A percentile compares a stretch with the other conserved stretches of the same genome.
phyloP scores from a whole-genome alignment of 2,888 invertebrate genomes.

The Acleris holmiana region DNA sequence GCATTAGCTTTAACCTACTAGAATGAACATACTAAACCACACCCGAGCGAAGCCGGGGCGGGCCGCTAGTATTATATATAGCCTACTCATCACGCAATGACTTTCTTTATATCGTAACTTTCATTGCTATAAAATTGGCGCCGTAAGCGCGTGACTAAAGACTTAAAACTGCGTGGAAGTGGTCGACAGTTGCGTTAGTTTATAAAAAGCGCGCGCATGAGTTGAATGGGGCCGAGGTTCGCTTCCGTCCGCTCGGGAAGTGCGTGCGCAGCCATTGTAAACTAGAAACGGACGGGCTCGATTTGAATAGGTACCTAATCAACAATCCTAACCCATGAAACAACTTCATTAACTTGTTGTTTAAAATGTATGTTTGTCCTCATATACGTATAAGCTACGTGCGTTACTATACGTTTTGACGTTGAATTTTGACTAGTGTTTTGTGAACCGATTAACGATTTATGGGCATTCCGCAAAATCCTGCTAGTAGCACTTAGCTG shows the following conservation, averaged over 20 bases:
- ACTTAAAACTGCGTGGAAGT: conserved; percentile 45
- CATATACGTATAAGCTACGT: no score
- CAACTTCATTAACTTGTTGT: neutral
- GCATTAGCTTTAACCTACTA: no score
- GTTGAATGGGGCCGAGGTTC: conserved; percentile 63
- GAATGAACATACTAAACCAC: no score
- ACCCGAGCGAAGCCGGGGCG: no score
- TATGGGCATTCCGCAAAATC: no score
- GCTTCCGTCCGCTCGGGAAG: conserved; percentile 60
- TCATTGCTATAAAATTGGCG: conserved; percentile 54
- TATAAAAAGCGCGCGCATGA: conserved; percentile 53
- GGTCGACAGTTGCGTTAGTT: conserved; percentile 45
- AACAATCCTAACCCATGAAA: neutral
- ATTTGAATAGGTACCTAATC: conserved; percentile 41
- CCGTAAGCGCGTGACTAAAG: conserved; percentile 41
- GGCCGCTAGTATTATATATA: conserved; percentile 45
- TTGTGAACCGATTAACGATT: no score
- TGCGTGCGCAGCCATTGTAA: conserved; percentile 54
- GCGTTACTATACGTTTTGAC: no score
- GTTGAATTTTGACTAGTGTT: no score
- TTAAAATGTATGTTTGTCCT: neutral
- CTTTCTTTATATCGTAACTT: conserved; percentile 68
- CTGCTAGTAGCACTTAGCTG: no score
- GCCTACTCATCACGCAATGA: conserved; percentile 53
- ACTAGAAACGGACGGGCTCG: conserved; percentile 49